Base-by-base conservation (phyloP, 2,797 vertebrate genomes). In the Catamblyrhynchus diadema region DNA sequence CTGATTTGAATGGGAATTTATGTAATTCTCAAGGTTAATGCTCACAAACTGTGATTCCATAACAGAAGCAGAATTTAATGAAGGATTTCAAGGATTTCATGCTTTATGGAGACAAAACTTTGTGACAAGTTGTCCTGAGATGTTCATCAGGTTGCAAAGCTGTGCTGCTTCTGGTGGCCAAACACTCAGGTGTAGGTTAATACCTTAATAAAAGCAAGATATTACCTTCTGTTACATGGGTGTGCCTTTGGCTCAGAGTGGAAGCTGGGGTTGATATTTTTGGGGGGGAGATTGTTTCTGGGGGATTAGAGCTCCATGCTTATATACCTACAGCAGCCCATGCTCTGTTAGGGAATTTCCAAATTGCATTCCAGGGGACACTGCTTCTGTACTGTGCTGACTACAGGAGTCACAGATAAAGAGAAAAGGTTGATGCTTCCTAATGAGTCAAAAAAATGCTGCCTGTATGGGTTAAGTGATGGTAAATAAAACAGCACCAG, bases 51-150 rank as follows among this genome's bases (percentile, higher is more conserved):
- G 23, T 13, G 23, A n/a, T 37, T 85, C 19, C 7, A 3, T 51
- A 51, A 24, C 0, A 2, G 28, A n/a, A n/a, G 15, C 23, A 37
- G 15, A 60, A 37, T n/a, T 42, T 35, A 70, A 21, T 51, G 37
- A 28, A 60, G 21, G 10, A 24, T 41, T 84, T 57, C 9, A 42
- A 42, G 18, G 32, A 48, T 66, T 51, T 44, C 18, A 16, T 37
- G 18, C 61, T 4, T 59, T 67, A 66, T 37, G 53, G 39, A 59
- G 27, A 59, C 15, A 75, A n/a, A 24, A 44, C 9, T 67, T 28
- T 37, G 14, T 37, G 61, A 8, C 28, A 44, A 16, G 19, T 20
- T 51, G 27, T 44, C 37, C n/a, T 0, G 0, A 37, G 23, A 8
- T 67, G 12, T 37, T 51, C 1, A 0, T 44, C 27, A 44, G 8